phyloP scores from a whole-genome alignment of 2,113 vertebrate species.

The Spilogale gracilis region DNA sequence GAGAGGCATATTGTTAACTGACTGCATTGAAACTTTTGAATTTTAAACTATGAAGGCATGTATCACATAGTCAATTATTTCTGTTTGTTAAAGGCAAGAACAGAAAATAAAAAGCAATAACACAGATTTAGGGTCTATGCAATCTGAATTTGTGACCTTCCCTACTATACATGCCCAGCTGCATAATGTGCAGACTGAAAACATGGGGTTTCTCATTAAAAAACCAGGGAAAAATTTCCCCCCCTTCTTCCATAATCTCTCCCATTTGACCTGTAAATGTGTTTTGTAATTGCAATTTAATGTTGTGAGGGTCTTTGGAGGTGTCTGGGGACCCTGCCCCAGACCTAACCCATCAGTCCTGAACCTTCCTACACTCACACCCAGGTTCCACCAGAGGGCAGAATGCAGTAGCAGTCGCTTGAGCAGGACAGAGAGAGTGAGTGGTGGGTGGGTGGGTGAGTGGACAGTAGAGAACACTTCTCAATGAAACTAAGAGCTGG shows the following conservation, averaged over 20 bases:
- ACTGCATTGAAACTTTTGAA: background rate
- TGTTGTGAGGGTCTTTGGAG: background rate
- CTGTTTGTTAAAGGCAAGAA: background rate
- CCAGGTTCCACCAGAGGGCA: background rate
- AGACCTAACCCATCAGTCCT: background rate
- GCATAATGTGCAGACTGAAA: background rate
- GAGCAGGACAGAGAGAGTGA: background rate
- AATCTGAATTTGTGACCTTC: background rate
- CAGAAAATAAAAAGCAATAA: background rate
- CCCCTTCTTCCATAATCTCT: background rate
- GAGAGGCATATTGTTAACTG: background rate
- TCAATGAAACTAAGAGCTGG: background rate
- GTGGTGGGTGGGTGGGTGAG: background rate
- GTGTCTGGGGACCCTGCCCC: background rate
- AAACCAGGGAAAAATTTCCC: background rate
- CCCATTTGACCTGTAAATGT: background rate
- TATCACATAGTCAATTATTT: background rate
- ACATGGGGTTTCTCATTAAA: background rate
- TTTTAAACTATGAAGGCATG: background rate
- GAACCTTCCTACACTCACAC: background rate
- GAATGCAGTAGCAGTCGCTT: background rate
- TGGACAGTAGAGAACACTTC: background rate
- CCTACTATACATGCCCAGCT: background rate
- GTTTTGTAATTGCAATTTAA: background rate
- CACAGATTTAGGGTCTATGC: background rate